Conservation (phyloP, 2,113 vertebrate genomes). For the Seriola dumerili region DNA sequence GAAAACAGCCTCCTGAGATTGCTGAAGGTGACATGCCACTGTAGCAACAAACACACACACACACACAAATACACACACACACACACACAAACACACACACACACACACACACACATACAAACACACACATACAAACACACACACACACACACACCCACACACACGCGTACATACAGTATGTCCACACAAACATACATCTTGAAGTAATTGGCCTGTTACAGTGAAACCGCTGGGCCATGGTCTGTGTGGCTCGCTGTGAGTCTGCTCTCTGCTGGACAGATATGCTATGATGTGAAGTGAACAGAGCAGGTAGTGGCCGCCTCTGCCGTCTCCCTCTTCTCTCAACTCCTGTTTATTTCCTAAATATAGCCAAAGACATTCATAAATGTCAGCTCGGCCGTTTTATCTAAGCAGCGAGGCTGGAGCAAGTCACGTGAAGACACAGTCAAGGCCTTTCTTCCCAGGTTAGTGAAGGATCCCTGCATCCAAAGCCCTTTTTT, state of each 20-base stretch:
- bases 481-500: slow-evolving; percentile 2
- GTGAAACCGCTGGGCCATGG: slow-evolving; percentile 41
- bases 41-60: slow-evolving; percentile 4
- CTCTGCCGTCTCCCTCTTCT: slow-evolving; percentile 21
- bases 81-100: not conserved
- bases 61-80: slow-evolving; percentile 18
- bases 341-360: slow-evolving; percentile 27
- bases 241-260: slow-evolving; percentile 53
- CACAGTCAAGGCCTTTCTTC: slow-evolving; percentile 8
- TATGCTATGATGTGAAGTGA: slow-evolving; percentile 47
- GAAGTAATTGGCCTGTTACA: slow-evolving; percentile 57
- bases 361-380: slow-evolving; percentile 50
- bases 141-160: not conserved
- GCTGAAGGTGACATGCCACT: slow-evolving; percentile 26
- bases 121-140: not conserved
- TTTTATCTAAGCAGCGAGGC: slow-evolving; percentile 26
- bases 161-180: not conserved
- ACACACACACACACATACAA: not conserved
- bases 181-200: slow-evolving; percentile 44
- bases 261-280: slow-evolving; percentile 75
- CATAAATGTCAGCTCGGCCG: slow-evolving; percentile 49
- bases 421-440: slow-evolving; percentile 36
- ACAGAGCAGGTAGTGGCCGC: slow-evolving; percentile 29
- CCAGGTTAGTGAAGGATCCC: slow-evolving; percentile 22
- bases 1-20: slow-evolving; percentile 37